Percentiles rank a stretch among this genome's conserved stretches.
Conservation (phyloP, 2,113 vertebrate genomes). For the Phaethon lepturus region DNA sequence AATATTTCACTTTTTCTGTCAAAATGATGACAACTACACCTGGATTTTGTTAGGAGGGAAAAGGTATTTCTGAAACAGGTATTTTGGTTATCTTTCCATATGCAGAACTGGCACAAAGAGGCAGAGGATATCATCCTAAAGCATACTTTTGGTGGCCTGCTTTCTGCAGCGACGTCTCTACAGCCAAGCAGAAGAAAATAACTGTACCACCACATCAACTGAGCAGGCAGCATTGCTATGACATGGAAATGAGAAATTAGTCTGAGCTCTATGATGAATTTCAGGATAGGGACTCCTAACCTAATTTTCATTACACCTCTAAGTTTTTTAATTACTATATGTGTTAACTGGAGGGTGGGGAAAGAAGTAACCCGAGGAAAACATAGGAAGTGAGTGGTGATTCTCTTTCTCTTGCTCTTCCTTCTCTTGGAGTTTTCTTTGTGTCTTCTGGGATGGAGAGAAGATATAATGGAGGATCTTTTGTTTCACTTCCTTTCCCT, state of each 20-base stretch:
- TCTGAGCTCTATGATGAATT: not conserved
- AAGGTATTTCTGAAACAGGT: not conserved
- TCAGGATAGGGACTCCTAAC: not conserved
- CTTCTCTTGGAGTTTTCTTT: not conserved
- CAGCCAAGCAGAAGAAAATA: not conserved
- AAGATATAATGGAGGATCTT: not conserved
- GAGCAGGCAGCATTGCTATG: not conserved
- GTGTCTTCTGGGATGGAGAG: not conserved
- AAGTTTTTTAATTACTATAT: not conserved
- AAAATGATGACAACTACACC: not conserved
- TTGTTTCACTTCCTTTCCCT: not conserved
- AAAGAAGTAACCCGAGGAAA: not conserved
- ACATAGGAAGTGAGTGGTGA: rapidly evolving
- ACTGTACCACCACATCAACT: not conserved
- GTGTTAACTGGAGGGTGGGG: rapidly evolving
- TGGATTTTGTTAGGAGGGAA: not conserved
- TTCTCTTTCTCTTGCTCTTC: not conserved
- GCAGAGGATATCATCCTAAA: not conserved
- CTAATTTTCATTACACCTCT: not conserved
- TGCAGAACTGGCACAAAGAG: not conserved
- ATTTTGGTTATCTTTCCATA: not conserved
- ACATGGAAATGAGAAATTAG: not conserved
- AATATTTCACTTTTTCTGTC: not conserved
- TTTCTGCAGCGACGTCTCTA: not conserved
- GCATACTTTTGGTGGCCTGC: not conserved